phyloP scores from a whole-genome alignment of 2,888 invertebrate species.

The Leptinotarsa tumamoca region DNA sequence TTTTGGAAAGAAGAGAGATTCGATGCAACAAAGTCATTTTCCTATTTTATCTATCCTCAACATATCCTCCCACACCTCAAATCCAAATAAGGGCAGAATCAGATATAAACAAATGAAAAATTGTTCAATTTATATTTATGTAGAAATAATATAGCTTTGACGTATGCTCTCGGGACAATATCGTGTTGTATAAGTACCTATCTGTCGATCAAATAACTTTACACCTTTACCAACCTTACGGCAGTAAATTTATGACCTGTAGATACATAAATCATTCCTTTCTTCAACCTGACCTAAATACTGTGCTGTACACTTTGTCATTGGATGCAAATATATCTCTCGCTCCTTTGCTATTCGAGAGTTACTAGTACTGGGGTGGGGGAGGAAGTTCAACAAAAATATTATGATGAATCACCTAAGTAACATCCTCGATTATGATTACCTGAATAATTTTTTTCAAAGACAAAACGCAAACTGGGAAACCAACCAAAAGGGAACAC shows the following conservation, averaged over 20 bases:
- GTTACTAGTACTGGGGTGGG: background rate
- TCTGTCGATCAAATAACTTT: slow-evolving; percentile 28
- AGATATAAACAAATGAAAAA: background rate
- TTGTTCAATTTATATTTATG: slow-evolving; percentile 33
- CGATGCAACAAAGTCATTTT: no score
- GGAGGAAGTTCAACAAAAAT: no score
- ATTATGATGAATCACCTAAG: no score
- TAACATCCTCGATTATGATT: no score
- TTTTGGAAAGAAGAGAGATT: no score
- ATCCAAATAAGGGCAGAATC: background rate
- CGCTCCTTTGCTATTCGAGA: background rate
- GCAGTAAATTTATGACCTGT: slow-evolving; percentile 36
- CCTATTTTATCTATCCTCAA: no score
- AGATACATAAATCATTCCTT: slow-evolving; percentile 32
- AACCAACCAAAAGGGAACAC: no score
- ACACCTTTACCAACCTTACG: slow-evolving; percentile 33
- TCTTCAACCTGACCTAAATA: slow-evolving; percentile 30
- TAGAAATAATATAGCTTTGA: slow-evolving; percentile 31
- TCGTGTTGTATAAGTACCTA: slow-evolving; percentile 31
- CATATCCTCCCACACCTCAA: background rate
- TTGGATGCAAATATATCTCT: slow-evolving; percentile 31
- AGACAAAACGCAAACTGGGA: no score
- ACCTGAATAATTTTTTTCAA: no score
- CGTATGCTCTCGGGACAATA: slow-evolving; percentile 27
- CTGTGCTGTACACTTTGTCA: slow-evolving; percentile 31